phyloP scores from a whole-genome alignment of 2,797 vertebrate species.

The Sarcophilus harrisii region DNA sequence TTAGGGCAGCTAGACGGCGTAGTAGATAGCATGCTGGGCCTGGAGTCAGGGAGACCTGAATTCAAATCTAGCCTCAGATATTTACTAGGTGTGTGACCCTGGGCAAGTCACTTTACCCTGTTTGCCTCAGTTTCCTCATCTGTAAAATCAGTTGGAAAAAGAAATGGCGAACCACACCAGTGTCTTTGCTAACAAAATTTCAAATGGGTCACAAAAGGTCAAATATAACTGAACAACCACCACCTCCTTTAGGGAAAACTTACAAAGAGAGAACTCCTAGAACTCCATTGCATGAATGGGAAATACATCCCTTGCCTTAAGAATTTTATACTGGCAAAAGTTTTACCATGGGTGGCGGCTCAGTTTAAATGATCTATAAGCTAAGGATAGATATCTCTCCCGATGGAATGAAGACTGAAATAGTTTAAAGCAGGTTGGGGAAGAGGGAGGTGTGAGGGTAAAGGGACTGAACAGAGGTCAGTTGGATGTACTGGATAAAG shows the following conservation, averaged over 20 bases:
- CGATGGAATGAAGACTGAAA: background rate
- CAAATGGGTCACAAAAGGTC: background rate
- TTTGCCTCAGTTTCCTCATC: background rate
- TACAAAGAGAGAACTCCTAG: background rate
- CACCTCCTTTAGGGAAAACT: background rate
- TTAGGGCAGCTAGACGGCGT: background rate
- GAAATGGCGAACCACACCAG: background rate
- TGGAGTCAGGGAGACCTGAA: background rate
- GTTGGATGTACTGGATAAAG: background rate
- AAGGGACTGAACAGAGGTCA: background rate
- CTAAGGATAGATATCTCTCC: background rate
- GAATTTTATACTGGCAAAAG: background rate
- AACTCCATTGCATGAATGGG: background rate
- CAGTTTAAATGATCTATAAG: background rate
- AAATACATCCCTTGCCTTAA: background rate
- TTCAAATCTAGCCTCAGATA: background rate
- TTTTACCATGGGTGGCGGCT: background rate
- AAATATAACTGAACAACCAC: background rate
- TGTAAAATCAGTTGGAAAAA: background rate
- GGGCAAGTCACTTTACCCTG: background rate
- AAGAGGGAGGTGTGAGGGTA: background rate
- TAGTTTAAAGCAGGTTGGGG: background rate
- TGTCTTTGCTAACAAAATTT: background rate
- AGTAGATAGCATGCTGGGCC: background rate
- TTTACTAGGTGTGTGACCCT: background rate